Conservation (phyloP, 2,797 vertebrate genomes). For the Neomorphus geoffroyi region DNA sequence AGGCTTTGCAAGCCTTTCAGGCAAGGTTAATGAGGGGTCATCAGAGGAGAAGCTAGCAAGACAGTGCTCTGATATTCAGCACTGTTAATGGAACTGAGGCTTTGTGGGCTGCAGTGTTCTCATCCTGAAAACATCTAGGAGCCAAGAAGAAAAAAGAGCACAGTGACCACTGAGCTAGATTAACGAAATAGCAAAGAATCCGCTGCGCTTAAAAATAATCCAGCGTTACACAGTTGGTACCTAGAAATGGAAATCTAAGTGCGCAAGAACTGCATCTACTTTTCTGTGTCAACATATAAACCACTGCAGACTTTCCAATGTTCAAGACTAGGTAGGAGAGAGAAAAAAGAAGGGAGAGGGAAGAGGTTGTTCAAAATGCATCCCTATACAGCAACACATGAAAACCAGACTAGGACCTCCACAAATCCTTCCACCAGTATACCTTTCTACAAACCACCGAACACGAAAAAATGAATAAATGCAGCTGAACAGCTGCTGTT, state of each 20-base stretch:
- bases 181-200: constrained; percentile 51
- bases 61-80: not conserved
- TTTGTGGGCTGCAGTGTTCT: constrained; percentile 58
- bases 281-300: not conserved
- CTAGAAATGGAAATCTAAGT: not conserved
- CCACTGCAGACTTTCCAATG: not conserved
- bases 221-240: not conserved
- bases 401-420: not conserved
- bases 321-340: not conserved
- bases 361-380: not conserved
- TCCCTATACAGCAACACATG: not conserved
- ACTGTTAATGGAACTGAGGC: constrained; percentile 47
- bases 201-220: constrained; percentile 24
- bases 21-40: constrained; percentile 64
- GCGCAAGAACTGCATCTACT: not conserved
- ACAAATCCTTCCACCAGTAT: not conserved
- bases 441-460: not conserved
- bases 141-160: constrained; percentile 18
- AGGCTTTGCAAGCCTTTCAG: constrained; percentile 43
- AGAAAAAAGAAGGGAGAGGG: not conserved
- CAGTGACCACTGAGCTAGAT: constrained; percentile 31
- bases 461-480: not conserved
- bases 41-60: constrained; percentile 52
- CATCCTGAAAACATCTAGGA: constrained; percentile 63
- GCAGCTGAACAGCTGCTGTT: not conserved